Evolutionary conservation across 2,113 vertebrate species (phyloP).

Genomic region (Parus major): DNA sequence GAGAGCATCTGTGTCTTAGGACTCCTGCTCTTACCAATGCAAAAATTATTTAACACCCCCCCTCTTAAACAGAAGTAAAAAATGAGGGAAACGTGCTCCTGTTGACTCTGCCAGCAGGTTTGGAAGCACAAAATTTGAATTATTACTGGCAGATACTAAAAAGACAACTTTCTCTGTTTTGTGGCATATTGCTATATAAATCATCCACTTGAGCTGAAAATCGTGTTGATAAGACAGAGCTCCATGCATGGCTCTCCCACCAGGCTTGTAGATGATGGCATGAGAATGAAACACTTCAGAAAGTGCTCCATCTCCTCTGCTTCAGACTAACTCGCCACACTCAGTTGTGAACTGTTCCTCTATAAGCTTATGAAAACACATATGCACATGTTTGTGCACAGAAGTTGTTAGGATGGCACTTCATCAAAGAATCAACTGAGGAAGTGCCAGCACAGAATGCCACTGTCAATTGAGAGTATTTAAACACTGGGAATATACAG

Average conservation of each 20-base stretch:
- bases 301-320: background rate
- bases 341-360: background rate
- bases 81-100: background rate
- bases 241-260: background rate
- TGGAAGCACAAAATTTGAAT: background rate
- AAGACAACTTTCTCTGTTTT: background rate
- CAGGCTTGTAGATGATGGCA: background rate
- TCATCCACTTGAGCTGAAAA: background rate
- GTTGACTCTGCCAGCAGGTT: background rate
- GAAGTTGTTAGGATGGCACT: background rate
- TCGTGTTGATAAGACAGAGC: background rate
- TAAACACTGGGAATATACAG: background rate
- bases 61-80: background rate
- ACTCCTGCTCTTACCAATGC: background rate
- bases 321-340: background rate
- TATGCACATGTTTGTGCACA: rapidly evolving
- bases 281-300: background rate
- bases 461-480: background rate
- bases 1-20: background rate
- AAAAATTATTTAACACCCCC: background rate
- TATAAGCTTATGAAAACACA: background rate
- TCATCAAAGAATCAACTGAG: background rate
- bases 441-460: background rate
- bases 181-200: background rate
- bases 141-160: background rate